phyloP scores from a whole-genome alignment of 2,113 vertebrate genomes.

The Agapornis roseicollis region DNA sequence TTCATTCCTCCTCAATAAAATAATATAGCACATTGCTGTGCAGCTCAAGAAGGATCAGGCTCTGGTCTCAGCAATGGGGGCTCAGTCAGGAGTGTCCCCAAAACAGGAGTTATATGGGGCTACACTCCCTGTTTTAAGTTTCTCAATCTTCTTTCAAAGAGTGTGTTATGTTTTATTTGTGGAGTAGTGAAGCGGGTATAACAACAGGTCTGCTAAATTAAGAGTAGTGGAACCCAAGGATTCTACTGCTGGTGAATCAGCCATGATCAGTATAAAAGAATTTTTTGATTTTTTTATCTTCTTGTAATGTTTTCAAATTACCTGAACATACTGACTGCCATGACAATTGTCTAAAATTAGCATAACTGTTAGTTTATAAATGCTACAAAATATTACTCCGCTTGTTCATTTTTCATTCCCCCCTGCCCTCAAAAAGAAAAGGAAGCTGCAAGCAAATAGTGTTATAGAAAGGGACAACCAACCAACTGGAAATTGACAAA shows the following conservation, averaged over 20 bases:
- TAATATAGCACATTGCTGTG: accelerated
- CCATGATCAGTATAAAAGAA: not conserved
- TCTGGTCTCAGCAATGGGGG: not conserved
- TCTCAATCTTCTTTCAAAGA: not conserved
- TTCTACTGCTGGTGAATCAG: not conserved
- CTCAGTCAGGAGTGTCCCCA: not conserved
- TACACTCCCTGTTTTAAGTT: not conserved
- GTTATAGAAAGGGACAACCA: not conserved
- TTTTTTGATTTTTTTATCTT: not conserved
- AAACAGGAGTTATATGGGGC: not conserved
- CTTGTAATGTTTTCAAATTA: constrained; percentile 48
- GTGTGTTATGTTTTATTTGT: not conserved
- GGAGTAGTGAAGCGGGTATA: not conserved
- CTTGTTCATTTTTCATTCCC: not conserved
- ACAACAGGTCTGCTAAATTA: not conserved
- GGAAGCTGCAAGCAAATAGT: not conserved
- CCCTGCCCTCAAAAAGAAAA: not conserved
- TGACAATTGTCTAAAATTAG: constrained; percentile 20
- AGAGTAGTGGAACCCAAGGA: not conserved
- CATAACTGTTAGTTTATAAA: constrained; percentile 35
- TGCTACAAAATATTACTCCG: not conserved
- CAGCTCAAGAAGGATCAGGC: not conserved
- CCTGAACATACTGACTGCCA: constrained; percentile 16
- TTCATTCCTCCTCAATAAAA: not conserved
- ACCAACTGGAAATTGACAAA: not conserved